These are phyloP conservation scores for Eledone cirrhosa DNA, from an alignment of 2,888 invertebrate species.

Conservation along the genomic window DNA sequence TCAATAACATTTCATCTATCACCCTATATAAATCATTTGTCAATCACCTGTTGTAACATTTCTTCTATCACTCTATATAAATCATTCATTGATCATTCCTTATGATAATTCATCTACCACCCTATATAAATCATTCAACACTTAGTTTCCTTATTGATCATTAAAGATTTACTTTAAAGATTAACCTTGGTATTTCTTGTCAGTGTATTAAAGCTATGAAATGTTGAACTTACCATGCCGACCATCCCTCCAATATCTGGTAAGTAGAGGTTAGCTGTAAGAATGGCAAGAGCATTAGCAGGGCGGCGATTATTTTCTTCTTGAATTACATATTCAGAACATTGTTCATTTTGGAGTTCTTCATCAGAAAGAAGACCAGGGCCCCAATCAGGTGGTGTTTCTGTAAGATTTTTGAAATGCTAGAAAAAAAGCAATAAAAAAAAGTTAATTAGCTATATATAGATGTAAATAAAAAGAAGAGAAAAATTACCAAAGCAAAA, in stretches of 20 bases:
- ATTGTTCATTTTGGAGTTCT: conserved; percentile 43
- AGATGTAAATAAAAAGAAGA: background rate
- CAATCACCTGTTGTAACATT: too few species aligned
- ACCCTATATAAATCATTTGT: too few species aligned
- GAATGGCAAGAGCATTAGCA: conserved; percentile 51
- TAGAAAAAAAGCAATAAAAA: background rate
- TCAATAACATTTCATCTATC: too few species aligned
- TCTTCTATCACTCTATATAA: too few species aligned
- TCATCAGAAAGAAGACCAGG: conserved; percentile 44
- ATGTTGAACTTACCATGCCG: conserved; percentile 3
- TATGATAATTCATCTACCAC: too few species aligned
- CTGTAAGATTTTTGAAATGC: conserved; percentile 17
- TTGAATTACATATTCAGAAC: conserved; percentile 57
- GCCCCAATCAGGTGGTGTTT: conserved; percentile 44
- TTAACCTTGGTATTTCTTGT: too few species aligned
- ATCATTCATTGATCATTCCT: too few species aligned
- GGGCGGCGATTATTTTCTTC: conserved; percentile 52
- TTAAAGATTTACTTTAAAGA: too few species aligned
- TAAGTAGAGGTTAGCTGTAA: conserved; percentile 57
- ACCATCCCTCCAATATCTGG: conserved; percentile 44
- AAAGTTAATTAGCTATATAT: background rate
- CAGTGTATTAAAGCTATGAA: too few species aligned
- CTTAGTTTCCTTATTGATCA: too few species aligned
- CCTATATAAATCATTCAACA: too few species aligned
- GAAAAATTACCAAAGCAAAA: background rate